Evolutionary conservation across 2,888 invertebrate genomes (phyloP).

Genomic region (Apamea monoglypha): DNA sequence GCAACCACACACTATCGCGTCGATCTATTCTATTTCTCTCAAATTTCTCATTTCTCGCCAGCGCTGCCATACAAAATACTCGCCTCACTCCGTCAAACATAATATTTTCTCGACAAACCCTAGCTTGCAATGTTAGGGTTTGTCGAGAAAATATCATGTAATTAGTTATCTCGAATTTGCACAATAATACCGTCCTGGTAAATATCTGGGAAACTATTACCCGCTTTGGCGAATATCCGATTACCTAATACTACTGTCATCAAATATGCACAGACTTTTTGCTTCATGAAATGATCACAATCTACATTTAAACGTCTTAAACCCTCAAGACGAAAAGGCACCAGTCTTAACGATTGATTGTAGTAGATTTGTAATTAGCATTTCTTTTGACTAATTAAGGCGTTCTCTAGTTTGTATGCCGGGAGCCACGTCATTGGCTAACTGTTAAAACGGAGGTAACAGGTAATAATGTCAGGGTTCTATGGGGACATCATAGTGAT

Average conservation of each 20-base stretch:
- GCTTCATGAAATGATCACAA: neutral
- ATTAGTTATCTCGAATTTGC: neutral
- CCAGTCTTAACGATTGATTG: conserved; percentile 8
- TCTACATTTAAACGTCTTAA: neutral
- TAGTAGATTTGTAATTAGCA: conserved; percentile 23
- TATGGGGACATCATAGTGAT: conserved; percentile 18
- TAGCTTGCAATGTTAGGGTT: neutral
- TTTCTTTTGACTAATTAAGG: conserved; percentile 40
- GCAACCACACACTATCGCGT: too few relatives aligned
- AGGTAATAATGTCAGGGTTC: conserved; percentile 44
- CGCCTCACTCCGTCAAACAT: neutral
- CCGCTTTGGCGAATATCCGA: neutral
- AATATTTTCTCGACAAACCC: neutral
- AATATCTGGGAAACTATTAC: neutral
- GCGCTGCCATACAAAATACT: neutral
- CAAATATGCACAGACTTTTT: neutral
- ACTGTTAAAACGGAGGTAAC: conserved; percentile 18
- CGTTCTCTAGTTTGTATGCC: conserved; percentile 35
- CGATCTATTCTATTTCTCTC: neutral
- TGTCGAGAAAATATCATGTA: too few relatives aligned
- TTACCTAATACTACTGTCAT: too few relatives aligned
- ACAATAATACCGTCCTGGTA: neutral
- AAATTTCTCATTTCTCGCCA: neutral
- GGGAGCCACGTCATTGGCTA: conserved; percentile 23
- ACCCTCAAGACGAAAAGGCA: conserved; percentile 12